Evolutionary conservation across 2,113 vertebrate species (phyloP), one percentile per base, ranked within the genome.

Genomic region (Bombycilla garrulus): DNA sequence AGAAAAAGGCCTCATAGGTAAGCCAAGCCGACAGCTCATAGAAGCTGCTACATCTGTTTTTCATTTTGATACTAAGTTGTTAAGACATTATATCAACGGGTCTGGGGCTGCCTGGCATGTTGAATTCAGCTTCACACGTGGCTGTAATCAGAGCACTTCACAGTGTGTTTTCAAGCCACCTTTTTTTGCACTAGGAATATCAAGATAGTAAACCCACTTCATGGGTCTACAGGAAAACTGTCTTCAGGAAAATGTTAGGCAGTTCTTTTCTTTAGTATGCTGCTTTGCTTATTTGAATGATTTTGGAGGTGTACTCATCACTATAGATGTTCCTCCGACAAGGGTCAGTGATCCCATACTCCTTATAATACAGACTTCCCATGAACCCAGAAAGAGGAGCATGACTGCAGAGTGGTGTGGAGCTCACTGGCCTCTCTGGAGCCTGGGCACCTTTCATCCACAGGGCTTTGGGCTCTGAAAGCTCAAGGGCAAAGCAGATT

Each of bases 1-100:
- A 93, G 99, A 99, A 44, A 99, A 99, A 96, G 99, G 99, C 93
- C 99, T 99, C 73, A 99, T 99, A 98, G 99, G 99, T 99, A 98
- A 98, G 98, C 79, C 79, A 15, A 98, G 97, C 89, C 81, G 71
- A 47, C 40, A 60, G 82, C 31, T 53, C 10, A 0, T 44, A 86
- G 79, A 81, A 94, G 90, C 92, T 77, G 81, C 80, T 71, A 11
- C 79, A 78, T 83, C 69, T 96, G 93, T 36, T 92, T 91, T 62
- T 38, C 31, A 24, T 89, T 95, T 92, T 82, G 85, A 58, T 91
- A 38, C 42, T 23, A 74, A 91, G 69, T 60, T 71, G 77, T 87
- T 88, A 76, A 95, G 89, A 87, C 81, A 65, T 92, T 44, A 91
- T 48, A 35, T 69, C 90, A 94, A 54, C 86, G 88, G 92, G 95